Evolutionary conservation across 2,797 vertebrate genomes (phyloP), one percentile per base, ranked within the genome.

Genomic region (Gambelia wislizenii): DNA sequence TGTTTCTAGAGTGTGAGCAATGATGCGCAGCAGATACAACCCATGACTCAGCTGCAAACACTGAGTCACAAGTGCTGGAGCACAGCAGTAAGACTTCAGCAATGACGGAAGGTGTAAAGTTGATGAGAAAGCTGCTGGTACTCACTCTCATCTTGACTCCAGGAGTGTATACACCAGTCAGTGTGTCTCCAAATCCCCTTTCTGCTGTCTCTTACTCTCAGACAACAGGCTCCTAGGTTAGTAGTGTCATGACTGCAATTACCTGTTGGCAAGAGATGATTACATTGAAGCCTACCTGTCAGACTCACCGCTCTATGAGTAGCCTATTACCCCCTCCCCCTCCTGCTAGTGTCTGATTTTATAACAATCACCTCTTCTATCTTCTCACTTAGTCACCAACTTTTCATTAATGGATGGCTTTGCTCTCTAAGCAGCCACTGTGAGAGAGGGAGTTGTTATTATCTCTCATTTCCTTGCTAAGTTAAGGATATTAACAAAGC

Each of bases 71-170:
- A 1, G n/a, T 70, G 36, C 2, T 90, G 89, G 94, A 95, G 93
- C 88, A 90, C 91, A 91, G 92, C 87, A 95, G 93, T 92, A 92
- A 82, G 91, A 87, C 92, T 94, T 82, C n/a, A 52, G 90, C 82
- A 93, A 94, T 95, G 95, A 95, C 91, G 94, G 93, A 94, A 70
- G 81, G 95, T 92, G 92, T 91, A 91, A 87, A 25, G 88, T 75
- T 92, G 94, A 94, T 93, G 94, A 96, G 92, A 95, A 95, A 96
- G 91, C 93, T 95, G 94, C 91, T 92, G 93, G 93, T 95, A 95
- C 91, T 96, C 95, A 95, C 91, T 91, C 93, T 92, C 94, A 95
- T 95, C 94, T 94, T 94, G 94, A 95, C 93, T 93, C 92, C 36
- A 27, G 91, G 92, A 94, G 92, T 93, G 52, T 92, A 94, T 91